phyloP scores from a whole-genome alignment of 2,113 vertebrate genomes.

The Chionodraco myersi region DNA sequence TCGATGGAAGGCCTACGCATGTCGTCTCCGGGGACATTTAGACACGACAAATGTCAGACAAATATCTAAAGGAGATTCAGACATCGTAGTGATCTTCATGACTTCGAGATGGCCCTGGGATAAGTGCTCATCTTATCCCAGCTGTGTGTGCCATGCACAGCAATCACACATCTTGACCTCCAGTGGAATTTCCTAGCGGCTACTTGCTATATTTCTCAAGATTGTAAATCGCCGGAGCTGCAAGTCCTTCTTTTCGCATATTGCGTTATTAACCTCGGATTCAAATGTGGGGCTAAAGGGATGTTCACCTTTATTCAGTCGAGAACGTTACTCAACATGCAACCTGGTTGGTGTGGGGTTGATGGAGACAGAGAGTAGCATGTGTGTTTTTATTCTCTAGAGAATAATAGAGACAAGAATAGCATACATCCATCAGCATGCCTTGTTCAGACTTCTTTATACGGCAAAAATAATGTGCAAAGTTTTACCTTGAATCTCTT shows the following conservation, averaged over 20 bases:
- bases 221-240: not conserved
- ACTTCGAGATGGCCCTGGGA: constrained; percentile 55
- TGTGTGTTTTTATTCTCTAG: constrained; percentile 22
- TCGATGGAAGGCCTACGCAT: constrained; percentile 32
- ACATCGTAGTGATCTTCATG: constrained; percentile 32
- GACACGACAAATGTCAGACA: constrained; percentile 54
- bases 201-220: constrained; percentile 5
- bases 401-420: constrained; percentile 14
- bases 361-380: constrained; percentile 26
- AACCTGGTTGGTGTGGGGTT: constrained; percentile 37
- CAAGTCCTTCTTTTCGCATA: constrained; percentile 13
- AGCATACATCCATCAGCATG: constrained; percentile 35
- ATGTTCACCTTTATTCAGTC: constrained; percentile 39
- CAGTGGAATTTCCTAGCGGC: constrained; percentile 5
- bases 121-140: constrained; percentile 33
- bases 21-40: constrained; percentile 45
- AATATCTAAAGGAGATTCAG: constrained; percentile 47
- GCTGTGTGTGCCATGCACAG: not conserved
- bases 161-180: constrained; percentile 29
- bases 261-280: constrained; percentile 1
- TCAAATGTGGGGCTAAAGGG: constrained; percentile 9
- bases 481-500: constrained; percentile 12
- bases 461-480: not conserved
- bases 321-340: constrained; percentile 7
- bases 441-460: constrained; percentile 12